phyloP scores from a whole-genome alignment of 1,140 invertebrate species.

The Himalopsyche phryganea region DNA sequence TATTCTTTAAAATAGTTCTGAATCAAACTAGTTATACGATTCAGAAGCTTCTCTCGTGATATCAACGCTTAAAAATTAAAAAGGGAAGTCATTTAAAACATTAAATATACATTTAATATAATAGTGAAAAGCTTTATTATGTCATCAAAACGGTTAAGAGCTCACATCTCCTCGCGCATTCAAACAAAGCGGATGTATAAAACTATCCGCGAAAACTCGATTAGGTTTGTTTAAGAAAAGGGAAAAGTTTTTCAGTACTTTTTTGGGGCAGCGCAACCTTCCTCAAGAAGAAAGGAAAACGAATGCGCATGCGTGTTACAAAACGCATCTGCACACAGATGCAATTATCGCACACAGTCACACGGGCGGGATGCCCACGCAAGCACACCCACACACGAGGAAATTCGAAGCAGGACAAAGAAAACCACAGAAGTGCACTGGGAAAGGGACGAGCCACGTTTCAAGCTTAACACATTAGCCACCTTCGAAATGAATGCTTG shows the following conservation, averaged over 20 bases:
- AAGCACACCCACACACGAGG: neutral
- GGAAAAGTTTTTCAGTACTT: constrained; percentile 12
- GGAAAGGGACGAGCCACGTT: neutral
- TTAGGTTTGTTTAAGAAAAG: constrained; percentile 22
- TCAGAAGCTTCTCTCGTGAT: too few relatives aligned
- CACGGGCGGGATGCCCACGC: neutral
- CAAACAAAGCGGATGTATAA: too few relatives aligned
- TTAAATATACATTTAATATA: too few relatives aligned
- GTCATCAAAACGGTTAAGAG: too few relatives aligned
- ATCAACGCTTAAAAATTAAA: too few relatives aligned
- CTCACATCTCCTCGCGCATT: too few relatives aligned
- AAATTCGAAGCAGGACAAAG: constrained; percentile 17
- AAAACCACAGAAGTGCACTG: constrained; percentile 25
- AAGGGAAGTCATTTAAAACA: too few relatives aligned
- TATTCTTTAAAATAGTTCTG: too few relatives aligned
- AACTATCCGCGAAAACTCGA: constrained; percentile 10
- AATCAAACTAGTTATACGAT: too few relatives aligned
- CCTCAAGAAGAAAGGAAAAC: constrained; percentile 25
- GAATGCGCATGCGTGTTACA: constrained; percentile 21
- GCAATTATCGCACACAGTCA: neutral
- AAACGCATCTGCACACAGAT: constrained; percentile 12
- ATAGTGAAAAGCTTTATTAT: too few relatives aligned
- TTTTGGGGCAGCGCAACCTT: constrained; percentile 14
- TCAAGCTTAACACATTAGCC: too few relatives aligned
- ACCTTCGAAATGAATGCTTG: too few relatives aligned